These are phyloP conservation scores for Cataglyphis livida DNA, from an alignment of 2,888 invertebrate genomes.

Conservation along the genomic window DNA sequence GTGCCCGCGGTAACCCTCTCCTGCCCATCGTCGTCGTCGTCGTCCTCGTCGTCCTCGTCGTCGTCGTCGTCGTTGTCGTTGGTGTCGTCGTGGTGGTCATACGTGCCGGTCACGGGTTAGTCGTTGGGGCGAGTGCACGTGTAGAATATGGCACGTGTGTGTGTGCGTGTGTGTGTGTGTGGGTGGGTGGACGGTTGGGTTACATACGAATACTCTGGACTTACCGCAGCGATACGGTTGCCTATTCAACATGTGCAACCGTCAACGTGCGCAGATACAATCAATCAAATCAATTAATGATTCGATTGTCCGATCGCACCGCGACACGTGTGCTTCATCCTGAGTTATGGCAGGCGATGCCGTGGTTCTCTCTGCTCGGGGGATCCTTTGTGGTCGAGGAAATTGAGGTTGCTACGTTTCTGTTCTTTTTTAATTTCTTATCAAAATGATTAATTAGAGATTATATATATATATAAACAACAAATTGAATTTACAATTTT, in stretches of 20 bases:
- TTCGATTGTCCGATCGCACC: constrained; percentile 79
- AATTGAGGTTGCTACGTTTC: neutral
- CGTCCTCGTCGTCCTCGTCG: constrained; percentile 52
- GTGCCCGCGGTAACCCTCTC: constrained; percentile 67
- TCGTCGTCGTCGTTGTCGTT: constrained; percentile 36
- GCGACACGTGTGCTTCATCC: constrained; percentile 66
- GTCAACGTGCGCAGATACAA: constrained; percentile 83
- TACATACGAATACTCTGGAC: constrained; percentile 80
- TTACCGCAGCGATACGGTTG: constrained; percentile 79
- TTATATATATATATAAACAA: neutral
- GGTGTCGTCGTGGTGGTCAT: constrained; percentile 56
- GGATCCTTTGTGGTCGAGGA: neutral
- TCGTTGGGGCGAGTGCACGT: constrained; percentile 54
- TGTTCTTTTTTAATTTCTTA: neutral
- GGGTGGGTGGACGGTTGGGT: constrained; percentile 68
- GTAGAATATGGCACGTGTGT: constrained; percentile 47
- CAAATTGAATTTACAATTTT: neutral
- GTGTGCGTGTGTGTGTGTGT: constrained; percentile 24
- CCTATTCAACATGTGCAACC: constrained; percentile 84
- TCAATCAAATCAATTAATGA: constrained; percentile 85
- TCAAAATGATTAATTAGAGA: neutral
- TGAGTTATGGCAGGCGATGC: constrained; percentile 46
- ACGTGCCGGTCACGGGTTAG: constrained; percentile 53
- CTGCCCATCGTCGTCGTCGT: constrained; percentile 58
- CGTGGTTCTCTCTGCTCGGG: constrained; percentile 12